These are phyloP conservation scores for Centropristis striata DNA, from an alignment of 2,113 vertebrate genomes.

Conservation along the genomic window DNA sequence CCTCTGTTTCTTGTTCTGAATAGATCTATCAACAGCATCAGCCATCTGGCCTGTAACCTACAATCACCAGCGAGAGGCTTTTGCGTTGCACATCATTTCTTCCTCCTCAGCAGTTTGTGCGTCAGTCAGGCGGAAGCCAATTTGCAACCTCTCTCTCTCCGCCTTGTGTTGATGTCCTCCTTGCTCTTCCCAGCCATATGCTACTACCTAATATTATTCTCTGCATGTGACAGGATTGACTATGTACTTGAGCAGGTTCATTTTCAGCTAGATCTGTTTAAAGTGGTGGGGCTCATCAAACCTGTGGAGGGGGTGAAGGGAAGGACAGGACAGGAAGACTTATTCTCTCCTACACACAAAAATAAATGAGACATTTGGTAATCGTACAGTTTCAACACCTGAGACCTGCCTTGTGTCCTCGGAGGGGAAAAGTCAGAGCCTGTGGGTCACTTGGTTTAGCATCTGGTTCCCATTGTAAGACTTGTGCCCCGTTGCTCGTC, in stretches of 20 bases:
- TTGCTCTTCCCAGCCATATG: conserved; percentile 43
- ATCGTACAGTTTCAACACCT: background rate
- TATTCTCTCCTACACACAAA: background rate
- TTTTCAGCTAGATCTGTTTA: conserved; percentile 9
- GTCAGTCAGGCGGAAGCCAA: conserved; percentile 47
- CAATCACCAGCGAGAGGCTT: conserved; percentile 59
- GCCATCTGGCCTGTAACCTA: conserved; percentile 57
- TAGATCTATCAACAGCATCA: conserved; percentile 39
- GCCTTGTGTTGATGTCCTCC: background rate
- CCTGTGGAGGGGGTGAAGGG: background rate
- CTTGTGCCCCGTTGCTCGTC: background rate
- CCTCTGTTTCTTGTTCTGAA: conserved; percentile 45
- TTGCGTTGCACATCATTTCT: conserved; percentile 40
- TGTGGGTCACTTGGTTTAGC: background rate
- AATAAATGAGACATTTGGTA: background rate
- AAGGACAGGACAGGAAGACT: background rate
- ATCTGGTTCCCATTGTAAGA: conserved; percentile 7
- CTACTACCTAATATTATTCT: conserved; percentile 30
- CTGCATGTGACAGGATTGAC: conserved; percentile 31
- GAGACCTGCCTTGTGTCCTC: background rate
- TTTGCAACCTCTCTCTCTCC: conserved; percentile 1
- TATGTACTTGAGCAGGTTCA: background rate
- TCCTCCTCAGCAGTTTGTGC: conserved; percentile 51
- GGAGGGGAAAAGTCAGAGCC: background rate
- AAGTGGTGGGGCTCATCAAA: background rate